Percentiles rank a stretch among this genome's conserved stretches.
Evolutionary conservation across 2,797 vertebrate genomes (phyloP).

Genomic region (Thaleichthys pacificus): DNA sequence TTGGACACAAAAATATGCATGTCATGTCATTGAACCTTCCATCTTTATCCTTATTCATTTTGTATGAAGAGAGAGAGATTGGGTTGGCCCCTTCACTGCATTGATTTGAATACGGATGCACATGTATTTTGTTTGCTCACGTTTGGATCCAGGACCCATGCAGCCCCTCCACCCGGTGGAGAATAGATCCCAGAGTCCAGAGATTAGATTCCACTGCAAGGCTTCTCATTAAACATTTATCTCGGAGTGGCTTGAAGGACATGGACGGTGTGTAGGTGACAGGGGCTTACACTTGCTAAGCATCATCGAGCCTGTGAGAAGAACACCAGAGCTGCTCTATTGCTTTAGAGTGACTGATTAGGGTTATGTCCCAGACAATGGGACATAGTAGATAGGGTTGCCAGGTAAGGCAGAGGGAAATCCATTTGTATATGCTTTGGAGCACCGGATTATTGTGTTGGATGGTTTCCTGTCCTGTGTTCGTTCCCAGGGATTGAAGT

Average conservation of each 20-base stretch:
- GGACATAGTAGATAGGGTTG: not conserved
- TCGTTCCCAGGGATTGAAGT: not conserved
- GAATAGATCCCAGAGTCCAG: constrained; percentile 1
- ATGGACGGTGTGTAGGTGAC: constrained; percentile 14
- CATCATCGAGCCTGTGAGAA: not conserved
- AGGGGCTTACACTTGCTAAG: not conserved
- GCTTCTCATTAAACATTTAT: constrained; percentile 27
- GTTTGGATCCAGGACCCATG: no score
- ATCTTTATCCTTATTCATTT: no score
- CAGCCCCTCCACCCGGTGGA: not conserved
- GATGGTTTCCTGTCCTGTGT: not conserved
- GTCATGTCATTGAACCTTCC: no score
- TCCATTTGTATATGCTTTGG: not conserved
- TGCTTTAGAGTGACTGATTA: constrained; percentile 4
- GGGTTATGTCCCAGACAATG: not conserved
- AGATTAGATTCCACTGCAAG: constrained; percentile 18
- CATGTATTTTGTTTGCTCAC: no score
- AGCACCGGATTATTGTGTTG: not conserved
- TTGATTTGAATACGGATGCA: no score
- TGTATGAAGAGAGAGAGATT: no score
- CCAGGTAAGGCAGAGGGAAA: not conserved
- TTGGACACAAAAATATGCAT: no score
- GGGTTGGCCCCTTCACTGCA: no score
- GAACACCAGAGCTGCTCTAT: not conserved
- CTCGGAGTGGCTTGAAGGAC: constrained; percentile 2